These are phyloP conservation scores for Aplysia californica DNA, from an alignment of 1,140 invertebrate genomes.

Conservation along the genomic window DNA sequence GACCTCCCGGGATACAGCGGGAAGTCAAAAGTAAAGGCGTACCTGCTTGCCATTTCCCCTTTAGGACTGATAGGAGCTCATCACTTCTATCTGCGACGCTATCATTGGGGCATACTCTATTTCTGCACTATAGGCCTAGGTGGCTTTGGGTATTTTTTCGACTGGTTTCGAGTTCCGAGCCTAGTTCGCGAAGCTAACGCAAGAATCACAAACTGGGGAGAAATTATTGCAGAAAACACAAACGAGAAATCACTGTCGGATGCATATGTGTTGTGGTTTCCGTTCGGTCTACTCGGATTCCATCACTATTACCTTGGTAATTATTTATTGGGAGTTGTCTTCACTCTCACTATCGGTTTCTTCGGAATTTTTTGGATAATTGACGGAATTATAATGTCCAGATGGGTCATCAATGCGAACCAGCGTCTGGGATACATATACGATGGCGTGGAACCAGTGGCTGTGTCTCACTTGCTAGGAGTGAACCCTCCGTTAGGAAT, in stretches of 20 bases:
- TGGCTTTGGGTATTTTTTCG: background rate
- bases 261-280: slow-evolving; percentile 26
- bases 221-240: too few species aligned
- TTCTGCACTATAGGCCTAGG: background rate
- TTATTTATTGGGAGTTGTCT: too few species aligned
- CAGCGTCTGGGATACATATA: too few species aligned
- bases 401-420: too few species aligned
- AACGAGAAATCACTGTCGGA: slow-evolving; percentile 34
- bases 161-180: background rate
- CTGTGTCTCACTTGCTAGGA: too few species aligned
- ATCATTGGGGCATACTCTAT: background rate
- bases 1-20: background rate
- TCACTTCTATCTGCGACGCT: background rate
- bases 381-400: too few species aligned
- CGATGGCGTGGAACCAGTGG: too few species aligned
- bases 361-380: too few species aligned
- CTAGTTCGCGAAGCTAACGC: slow-evolving; percentile 32
- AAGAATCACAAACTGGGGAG: slow-evolving; percentile 15
- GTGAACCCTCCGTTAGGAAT: too few species aligned
- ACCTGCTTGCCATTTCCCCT: background rate
- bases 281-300: slow-evolving; percentile 39
- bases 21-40: background rate
- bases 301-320: too few species aligned
- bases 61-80: background rate
- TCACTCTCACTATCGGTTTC: too few species aligned